These are phyloP conservation scores for Protobothrops flavoviridis DNA, from an alignment of 2,113 vertebrate species.

Conservation along the genomic window DNA sequence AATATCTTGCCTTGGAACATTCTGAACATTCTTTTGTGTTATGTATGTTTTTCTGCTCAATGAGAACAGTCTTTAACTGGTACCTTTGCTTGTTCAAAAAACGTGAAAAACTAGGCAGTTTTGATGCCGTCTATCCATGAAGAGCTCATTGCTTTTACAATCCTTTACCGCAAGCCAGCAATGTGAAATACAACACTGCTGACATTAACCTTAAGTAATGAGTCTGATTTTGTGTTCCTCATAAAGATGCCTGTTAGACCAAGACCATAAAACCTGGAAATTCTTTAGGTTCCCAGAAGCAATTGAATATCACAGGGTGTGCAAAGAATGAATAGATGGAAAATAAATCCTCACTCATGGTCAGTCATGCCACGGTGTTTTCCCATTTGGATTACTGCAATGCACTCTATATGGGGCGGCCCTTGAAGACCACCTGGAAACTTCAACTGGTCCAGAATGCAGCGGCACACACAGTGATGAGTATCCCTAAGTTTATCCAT, in stretches of 20 bases:
- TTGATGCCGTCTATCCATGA: not conserved
- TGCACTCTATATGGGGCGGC: too few relatives aligned
- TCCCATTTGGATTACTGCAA: too few relatives aligned
- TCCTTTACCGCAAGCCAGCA: not conserved
- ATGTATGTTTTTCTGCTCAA: conserved; percentile 6
- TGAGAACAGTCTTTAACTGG: conserved; percentile 26
- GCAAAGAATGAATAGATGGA: not conserved
- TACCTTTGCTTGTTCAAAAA: not conserved
- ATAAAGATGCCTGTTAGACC: conserved; percentile 4
- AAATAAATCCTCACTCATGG: not conserved
- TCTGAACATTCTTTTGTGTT: not conserved
- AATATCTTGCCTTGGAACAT: conserved; percentile 1
- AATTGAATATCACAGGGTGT: not conserved
- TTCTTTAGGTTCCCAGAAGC: not conserved
- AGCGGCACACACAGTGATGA: too few relatives aligned
- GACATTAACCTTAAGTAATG: not conserved
- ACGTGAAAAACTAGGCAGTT: not conserved
- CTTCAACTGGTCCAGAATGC: too few relatives aligned
- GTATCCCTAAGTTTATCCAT: not conserved
- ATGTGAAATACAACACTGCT: not conserved
- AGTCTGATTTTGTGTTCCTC: not conserved
- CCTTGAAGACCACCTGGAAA: not conserved
- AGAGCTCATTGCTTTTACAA: not conserved
- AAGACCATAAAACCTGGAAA: conserved; percentile 6
- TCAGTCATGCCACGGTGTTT: too few relatives aligned